Conservation (phyloP, 2,113 vertebrate genomes). For the human (Homo sapiens) region GRCh38 chr9:22799501-22800000, state of each 20-base stretch:
- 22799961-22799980: background rate
- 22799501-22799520: constrained; percentile 22
- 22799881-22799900: background rate
- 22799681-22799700: background rate
- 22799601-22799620: background rate
- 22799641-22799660: background rate
- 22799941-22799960: background rate
- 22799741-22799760: background rate
- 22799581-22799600: background rate
- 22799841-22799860: background rate
- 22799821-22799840: background rate
- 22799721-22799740: background rate
- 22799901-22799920: background rate
- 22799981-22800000: background rate
- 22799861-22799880: background rate
- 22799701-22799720: background rate
- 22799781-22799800: background rate
- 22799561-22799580: constrained; percentile 28
- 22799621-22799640: background rate
- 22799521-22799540: background rate
- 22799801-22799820: background rate
- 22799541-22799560: background rate
- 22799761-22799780: background rate
- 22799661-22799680: background rate
- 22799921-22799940: background rate